Evolutionary conservation across 2,113 vertebrate species (phyloP).

Genomic region (Mystacornis crossleyi): DNA sequence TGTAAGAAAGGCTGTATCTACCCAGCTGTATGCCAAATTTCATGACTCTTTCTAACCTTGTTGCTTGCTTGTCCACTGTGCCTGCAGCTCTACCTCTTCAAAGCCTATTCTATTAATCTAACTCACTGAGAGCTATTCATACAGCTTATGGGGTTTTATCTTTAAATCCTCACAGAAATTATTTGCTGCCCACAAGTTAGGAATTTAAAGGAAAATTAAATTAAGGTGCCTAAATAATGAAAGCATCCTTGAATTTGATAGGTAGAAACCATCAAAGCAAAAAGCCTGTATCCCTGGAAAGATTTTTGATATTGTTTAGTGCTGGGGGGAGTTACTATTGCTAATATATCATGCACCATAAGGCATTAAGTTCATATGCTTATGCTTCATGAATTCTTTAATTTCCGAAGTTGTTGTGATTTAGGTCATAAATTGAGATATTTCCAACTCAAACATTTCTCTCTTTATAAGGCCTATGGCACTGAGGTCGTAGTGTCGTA

Average conservation of each 20-base stretch:
- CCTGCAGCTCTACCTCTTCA: constrained; percentile 25
- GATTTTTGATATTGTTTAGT: not conserved
- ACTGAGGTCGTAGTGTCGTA: not conserved
- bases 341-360: not conserved
- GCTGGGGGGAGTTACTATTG: not conserved
- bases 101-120: not conserved
- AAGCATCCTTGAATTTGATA: constrained; percentile 39
- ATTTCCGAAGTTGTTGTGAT: constrained; percentile 6
- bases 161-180: constrained; percentile 14
- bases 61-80: not conserved
- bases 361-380: not conserved
- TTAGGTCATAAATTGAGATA: not conserved
- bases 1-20: not conserved
- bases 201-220: constrained; percentile 59
- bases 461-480: not conserved
- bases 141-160: constrained; percentile 7
- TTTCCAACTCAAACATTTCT: not conserved
- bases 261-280: constrained; percentile 25
- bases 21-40: not conserved
- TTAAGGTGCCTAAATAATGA: constrained; percentile 38
- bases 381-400: not conserved
- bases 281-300: not conserved
- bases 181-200: constrained; percentile 40
- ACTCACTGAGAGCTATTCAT: not conserved
- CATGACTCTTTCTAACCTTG: not conserved